A percentile compares a stretch with the other conserved stretches of the same genome.
These are phyloP conservation scores for rat (Rattus norvegicus) DNA, from an alignment of 2,113 vertebrate species.

Conservation along the genomic window DNA sequence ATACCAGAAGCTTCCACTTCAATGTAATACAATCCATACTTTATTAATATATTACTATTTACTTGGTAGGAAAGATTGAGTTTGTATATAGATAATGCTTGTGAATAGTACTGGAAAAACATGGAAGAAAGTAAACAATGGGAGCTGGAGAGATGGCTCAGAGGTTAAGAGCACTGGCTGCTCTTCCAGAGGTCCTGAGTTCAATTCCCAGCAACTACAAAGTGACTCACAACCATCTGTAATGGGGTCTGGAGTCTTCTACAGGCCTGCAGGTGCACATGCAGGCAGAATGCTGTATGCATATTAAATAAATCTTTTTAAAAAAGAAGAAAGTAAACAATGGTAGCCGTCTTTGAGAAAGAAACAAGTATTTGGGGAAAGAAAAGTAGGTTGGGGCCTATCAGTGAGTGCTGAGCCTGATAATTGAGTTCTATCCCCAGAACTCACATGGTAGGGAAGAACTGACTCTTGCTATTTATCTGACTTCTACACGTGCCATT, in stretches of 20 bases:
- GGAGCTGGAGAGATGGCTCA: neutral
- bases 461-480: neutral
- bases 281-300: too few relatives aligned
- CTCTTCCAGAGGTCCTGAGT: too few relatives aligned
- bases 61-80: neutral
- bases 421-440: neutral
- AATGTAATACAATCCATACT: too few relatives aligned
- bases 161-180: too few relatives aligned
- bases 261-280: too few relatives aligned
- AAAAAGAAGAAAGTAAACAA: neutral
- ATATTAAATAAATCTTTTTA: too few relatives aligned
- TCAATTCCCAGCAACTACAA: too few relatives aligned
- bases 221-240: too few relatives aligned
- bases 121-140: neutral
- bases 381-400: neutral
- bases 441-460: too few relatives aligned
- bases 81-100: slow-evolving; percentile 9
- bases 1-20: too few relatives aligned
- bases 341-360: slow-evolving; percentile 22
- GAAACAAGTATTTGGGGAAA: neutral
- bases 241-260: too few relatives aligned
- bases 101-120: slow-evolving; percentile 32
- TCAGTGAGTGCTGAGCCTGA: neutral
- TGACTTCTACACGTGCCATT: neutral
- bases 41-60: neutral